A percentile compares a stretch with the other conserved stretches of the same genome.
phyloP scores from a whole-genome alignment of 1,140 invertebrate species.

The Zophobas atratus region DNA sequence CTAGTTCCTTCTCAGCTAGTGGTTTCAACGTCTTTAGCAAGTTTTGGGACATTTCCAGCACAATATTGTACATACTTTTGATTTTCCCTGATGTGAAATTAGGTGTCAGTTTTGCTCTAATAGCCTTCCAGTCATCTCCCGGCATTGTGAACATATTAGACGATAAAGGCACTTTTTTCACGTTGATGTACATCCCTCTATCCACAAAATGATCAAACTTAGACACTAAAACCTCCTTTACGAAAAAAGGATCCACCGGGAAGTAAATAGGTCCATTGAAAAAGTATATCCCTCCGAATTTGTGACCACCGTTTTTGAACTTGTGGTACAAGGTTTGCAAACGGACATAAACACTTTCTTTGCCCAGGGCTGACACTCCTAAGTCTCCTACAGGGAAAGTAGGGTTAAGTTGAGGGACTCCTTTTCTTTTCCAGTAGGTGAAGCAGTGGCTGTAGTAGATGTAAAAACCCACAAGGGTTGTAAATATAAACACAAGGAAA shows the following conservation, averaged over 20 bases:
- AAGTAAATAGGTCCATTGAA: constrained; percentile 51
- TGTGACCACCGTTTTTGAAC: constrained; percentile 56
- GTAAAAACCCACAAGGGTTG: not conserved
- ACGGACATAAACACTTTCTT: constrained; percentile 21
- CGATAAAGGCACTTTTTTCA: constrained; percentile 68
- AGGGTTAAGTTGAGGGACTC: constrained; percentile 49
- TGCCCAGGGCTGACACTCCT: constrained; percentile 12
- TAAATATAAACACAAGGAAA: too few species aligned
- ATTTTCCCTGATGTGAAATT: constrained; percentile 71
- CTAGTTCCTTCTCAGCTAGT: not conserved
- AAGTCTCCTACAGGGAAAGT: constrained; percentile 49
- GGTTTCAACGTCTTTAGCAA: constrained; percentile 2
- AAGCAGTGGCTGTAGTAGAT: constrained; percentile 30
- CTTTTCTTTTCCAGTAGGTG: constrained; percentile 52
- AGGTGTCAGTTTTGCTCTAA: constrained; percentile 68
- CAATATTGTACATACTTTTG: constrained; percentile 67
- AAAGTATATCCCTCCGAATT: constrained; percentile 51
- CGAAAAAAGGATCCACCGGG: constrained; percentile 69
- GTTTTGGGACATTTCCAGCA: constrained; percentile 42
- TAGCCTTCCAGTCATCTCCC: constrained; percentile 69
- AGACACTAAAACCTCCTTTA: constrained; percentile 69
- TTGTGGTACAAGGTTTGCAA: constrained; percentile 61
- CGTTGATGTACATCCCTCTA: constrained; percentile 66
- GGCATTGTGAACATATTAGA: constrained; percentile 68
- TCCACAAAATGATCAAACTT: constrained; percentile 70